Base-by-base conservation (phyloP, 2,888 invertebrate species). In the Timema cristinae region DNA sequence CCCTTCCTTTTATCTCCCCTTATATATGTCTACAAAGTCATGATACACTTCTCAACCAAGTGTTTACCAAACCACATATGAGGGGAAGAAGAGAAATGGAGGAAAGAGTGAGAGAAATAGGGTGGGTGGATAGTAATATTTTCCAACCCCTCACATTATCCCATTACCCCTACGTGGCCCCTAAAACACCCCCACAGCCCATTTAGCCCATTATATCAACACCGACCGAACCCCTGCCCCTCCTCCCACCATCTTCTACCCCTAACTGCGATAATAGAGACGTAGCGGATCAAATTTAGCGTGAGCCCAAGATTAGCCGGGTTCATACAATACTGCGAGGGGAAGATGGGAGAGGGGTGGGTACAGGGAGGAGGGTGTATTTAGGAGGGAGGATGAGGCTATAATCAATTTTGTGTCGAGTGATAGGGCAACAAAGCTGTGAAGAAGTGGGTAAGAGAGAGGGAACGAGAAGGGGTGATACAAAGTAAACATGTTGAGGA, bases 201-300 rank as follows among this genome's bases (percentile, higher is more conserved):
- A 72, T 74, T 74, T 74, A 74, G 68, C 71, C 74, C 74, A 72
- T 74, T 74, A 74, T 74, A 72, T 69, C 72, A 68, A 72, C 83
- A 15, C 85, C 85, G 81, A 84, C 84, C 71, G 74, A 76, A 70
- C 78, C 78, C 56, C 84, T 85, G n/a, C 32, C 32, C 32, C 32
- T 4, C 32, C 32, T 32, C 32, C 32, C 32, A 32, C 32, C 79
- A 82, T 85, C 74, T 83, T 83, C 73, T 84, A 84, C 7, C 85
- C n/a, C 84, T 84, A 48, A 83, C 83, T 7, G 79, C 77, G 80
- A 80, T 81, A 80, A 81, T 80, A 78, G 79, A 80, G 79, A 79
- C 79, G 79, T 80, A 78, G 72, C 77, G 78, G 79, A 79, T 79
- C 78, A 79, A 81, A 81, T 81, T 80, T 79, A 80, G 77, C 80